Evolutionary conservation across 2,888 invertebrate species (phyloP).

Genomic region (Polyommatus icarus): DNA sequence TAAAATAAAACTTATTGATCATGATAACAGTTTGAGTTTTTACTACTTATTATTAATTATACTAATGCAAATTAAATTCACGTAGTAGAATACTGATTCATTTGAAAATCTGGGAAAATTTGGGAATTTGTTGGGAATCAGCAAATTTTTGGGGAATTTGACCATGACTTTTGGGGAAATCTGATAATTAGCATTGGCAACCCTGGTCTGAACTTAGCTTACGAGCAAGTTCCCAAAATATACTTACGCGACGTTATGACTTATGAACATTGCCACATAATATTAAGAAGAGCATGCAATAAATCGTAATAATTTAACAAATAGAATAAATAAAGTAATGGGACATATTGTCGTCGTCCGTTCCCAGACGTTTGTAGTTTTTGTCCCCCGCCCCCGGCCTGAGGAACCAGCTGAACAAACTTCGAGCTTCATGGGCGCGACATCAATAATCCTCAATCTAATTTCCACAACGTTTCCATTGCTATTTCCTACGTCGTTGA

Average conservation of each 20-base stretch:
- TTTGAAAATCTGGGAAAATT: too few species aligned
- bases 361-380: constrained; percentile 61
- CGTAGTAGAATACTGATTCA: too few species aligned
- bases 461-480: constrained; percentile 61
- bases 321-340: constrained; percentile 62
- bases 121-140: too few species aligned
- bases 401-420: constrained; percentile 66
- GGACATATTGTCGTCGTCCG: constrained; percentile 65
- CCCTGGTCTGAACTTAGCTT: too few species aligned
- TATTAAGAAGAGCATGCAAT: constrained; percentile 43
- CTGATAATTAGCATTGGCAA: too few species aligned
- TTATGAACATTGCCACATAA: not conserved
- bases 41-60: too few species aligned
- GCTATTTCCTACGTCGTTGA: constrained; percentile 11
- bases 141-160: too few species aligned
- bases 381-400: constrained; percentile 55
- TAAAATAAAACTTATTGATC: too few species aligned
- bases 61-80: too few species aligned
- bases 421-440: constrained; percentile 59
- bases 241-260: too few species aligned
- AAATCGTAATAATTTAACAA: constrained; percentile 65
- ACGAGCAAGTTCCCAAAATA: not conserved
- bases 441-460: constrained; percentile 74
- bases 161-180: too few species aligned
- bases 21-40: too few species aligned